phyloP scores from a whole-genome alignment of 2,113 vertebrate genomes.

The Procavia capensis region DNA sequence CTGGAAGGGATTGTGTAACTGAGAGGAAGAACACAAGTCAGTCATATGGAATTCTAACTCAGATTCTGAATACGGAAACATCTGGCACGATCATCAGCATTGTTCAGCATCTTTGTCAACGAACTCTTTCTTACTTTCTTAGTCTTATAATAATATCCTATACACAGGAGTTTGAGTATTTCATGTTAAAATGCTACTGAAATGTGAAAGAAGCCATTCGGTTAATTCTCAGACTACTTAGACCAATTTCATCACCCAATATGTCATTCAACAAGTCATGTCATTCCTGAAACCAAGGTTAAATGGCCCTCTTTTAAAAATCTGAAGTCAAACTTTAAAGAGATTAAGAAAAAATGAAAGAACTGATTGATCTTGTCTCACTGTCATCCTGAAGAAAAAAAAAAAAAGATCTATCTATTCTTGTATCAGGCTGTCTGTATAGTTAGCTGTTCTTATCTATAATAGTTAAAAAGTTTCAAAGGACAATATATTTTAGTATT shows the following conservation, averaged over 20 bases:
- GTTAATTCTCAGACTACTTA: constrained; percentile 78
- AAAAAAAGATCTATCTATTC: constrained; percentile 80
- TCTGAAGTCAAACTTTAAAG: constrained; percentile 83
- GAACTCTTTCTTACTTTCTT: neutral
- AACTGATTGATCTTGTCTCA: constrained; percentile 76
- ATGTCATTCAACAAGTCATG: constrained; percentile 56
- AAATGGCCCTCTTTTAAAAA: constrained; percentile 82
- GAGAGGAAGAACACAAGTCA: constrained; percentile 39
- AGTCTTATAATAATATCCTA: neutral
- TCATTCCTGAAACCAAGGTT: constrained; percentile 82
- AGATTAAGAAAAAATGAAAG: constrained; percentile 84
- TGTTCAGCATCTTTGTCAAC: neutral
- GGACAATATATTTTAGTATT: constrained; percentile 83
- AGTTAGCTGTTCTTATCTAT: constrained; percentile 79
- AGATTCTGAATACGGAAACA: neutral
- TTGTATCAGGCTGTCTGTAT: constrained; percentile 76
- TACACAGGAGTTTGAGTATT: neutral
- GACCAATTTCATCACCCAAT: constrained; percentile 54
- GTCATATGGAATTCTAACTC: neutral
- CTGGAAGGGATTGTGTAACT: neutral
- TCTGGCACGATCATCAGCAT: neutral
- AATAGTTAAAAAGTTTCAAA: constrained; percentile 84
- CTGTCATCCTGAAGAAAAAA: constrained; percentile 77
- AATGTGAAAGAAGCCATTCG: constrained; percentile 57
- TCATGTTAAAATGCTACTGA: constrained; percentile 54